phyloP scores from a whole-genome alignment of 2,888 invertebrate species.

The Dicranocentrus wangi region DNA sequence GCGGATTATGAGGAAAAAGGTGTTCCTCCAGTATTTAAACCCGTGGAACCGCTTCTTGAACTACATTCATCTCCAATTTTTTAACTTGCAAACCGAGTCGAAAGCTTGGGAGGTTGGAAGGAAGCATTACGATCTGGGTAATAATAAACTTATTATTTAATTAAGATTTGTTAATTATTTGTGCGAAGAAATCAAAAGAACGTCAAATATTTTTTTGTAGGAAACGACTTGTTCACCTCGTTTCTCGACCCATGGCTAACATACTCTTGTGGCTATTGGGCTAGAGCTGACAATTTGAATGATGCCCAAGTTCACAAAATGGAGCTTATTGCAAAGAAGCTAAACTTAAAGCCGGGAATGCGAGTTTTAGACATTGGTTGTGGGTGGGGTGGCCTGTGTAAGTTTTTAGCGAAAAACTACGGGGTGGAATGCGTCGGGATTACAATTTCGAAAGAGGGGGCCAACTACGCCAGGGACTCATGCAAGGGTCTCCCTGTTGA shows the following conservation, averaged over 20 bases:
- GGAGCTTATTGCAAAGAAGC: slow-evolving; percentile 61
- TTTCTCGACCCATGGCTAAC: slow-evolving; percentile 50
- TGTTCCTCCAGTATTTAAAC: slow-evolving; percentile 52
- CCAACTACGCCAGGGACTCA: slow-evolving; percentile 29
- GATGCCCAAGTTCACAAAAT: slow-evolving; percentile 62
- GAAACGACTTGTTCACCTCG: slow-evolving; percentile 56
- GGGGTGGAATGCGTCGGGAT: slow-evolving; percentile 61
- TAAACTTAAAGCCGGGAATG: slow-evolving; percentile 60
- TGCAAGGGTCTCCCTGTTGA: slow-evolving; percentile 49
- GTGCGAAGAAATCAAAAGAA: too few relatives aligned
- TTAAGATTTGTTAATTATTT: too few relatives aligned
- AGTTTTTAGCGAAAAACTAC: slow-evolving; percentile 50
- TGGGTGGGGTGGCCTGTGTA: slow-evolving; percentile 60
- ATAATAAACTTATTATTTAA: not conserved
- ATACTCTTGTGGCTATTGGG: slow-evolving; percentile 62
- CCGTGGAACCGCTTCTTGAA: slow-evolving; percentile 63
- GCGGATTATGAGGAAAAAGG: slow-evolving; percentile 42
- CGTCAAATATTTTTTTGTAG: slow-evolving; percentile 21
- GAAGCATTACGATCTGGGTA: slow-evolving; percentile 59
- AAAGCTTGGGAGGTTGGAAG: slow-evolving; percentile 60
- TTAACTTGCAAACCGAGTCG: slow-evolving; percentile 55
- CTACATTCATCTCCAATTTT: slow-evolving; percentile 46
- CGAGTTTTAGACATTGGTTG: slow-evolving; percentile 57
- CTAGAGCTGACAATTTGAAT: slow-evolving; percentile 46
- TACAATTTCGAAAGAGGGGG: slow-evolving; percentile 54